Evolutionary conservation across 2,113 vertebrate genomes (phyloP), one percentile per base, ranked within the genome.

Genomic region (Scytalopus superciliaris): DNA sequence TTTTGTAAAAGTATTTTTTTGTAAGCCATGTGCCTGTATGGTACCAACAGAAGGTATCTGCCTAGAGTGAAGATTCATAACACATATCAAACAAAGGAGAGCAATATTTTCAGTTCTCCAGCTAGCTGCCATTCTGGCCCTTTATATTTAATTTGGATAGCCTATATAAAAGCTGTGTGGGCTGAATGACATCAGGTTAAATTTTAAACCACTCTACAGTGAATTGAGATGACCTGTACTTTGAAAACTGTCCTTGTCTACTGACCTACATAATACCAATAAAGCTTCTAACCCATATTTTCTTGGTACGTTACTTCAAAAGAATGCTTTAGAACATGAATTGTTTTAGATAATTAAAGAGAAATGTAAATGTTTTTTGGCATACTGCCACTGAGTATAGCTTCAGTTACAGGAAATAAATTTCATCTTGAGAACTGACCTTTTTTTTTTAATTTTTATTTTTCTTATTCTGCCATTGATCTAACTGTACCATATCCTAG

Each of bases 371-470:
- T 84, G 22, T 1, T 4, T 84, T 93, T 79, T 87, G 78, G 37
- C 53, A 42, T 67, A 67, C 16, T 66, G 50, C 74, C 37, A 85
- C 3, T 5, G 40, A 57, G 18, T 35, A 66, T 53, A 76, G 28
- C 7, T 94, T 93, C 83, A 12, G 18, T 76, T 94, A 66, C 24
- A 94, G 67, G 53, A 93, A 87, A 91, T 75, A 73, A 83, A 73
- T 66, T 76, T 57, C 10, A 17, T 78, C 60, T 22, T 93, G 74
- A 82, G 23, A 87, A 85, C 6, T 55, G 21, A 12, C 4, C 10
- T 39, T 56, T 45, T 49, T 7, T 22, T 18, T 35, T n/a, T n/a
- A n/a, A n/a, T n/a, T 39, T 56, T 45, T 49, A 5, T 22, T 18
- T 35, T 10, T 39, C 44, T 77, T 63, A 14, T n/a, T 75, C 39